Percentiles rank a stretch among this genome's conserved stretches.
Evolutionary conservation across 35 echinoderm and acorn worm genomes (phyloP).

Genomic region (Chiridota heheva): DNA sequence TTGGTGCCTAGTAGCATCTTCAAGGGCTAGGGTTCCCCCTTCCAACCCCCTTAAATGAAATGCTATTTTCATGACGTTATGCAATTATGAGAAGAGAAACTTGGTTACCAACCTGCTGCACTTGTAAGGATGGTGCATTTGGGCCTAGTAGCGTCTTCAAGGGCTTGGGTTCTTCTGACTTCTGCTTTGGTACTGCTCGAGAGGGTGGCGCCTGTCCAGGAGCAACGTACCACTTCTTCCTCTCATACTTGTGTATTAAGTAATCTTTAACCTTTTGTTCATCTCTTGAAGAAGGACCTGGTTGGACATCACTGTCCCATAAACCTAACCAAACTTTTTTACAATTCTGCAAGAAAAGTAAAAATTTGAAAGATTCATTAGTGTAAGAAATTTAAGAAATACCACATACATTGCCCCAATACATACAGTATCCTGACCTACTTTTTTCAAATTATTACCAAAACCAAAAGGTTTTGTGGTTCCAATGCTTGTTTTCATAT

Average conservation of each 20-base stretch:
- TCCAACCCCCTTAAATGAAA: too few relatives aligned
- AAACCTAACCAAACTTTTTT: slow-evolving; percentile 49
- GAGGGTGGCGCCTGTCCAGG: slow-evolving; percentile 42
- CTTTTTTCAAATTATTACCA: too few relatives aligned
- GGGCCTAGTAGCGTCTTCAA: slow-evolving; percentile 44
- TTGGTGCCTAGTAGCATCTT: slow-evolving; percentile 39
- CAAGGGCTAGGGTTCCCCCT: slow-evolving; percentile 46
- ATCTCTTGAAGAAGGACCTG: slow-evolving; percentile 54
- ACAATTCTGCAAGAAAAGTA: slow-evolving; percentile 39
- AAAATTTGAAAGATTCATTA: too few relatives aligned
- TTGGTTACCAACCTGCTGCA: slow-evolving; percentile 36
- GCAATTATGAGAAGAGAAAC: too few relatives aligned
- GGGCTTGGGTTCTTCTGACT: slow-evolving; percentile 45
- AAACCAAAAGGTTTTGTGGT: too few relatives aligned
- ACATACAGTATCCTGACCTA: too few relatives aligned
- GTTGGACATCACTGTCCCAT: slow-evolving; percentile 26
- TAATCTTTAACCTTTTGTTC: slow-evolving; percentile 73
- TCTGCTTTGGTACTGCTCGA: slow-evolving; percentile 32
- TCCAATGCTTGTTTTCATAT: too few relatives aligned
- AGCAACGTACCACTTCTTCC: slow-evolving; percentile 53
- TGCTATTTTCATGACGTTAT: too few relatives aligned
- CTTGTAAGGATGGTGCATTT: slow-evolving; percentile 29
- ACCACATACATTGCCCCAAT: too few relatives aligned
- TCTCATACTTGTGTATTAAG: slow-evolving; percentile 58
- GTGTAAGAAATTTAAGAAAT: background rate